Conservation (phyloP, 1,140 invertebrate genomes). For the Tribolium madens region DNA sequence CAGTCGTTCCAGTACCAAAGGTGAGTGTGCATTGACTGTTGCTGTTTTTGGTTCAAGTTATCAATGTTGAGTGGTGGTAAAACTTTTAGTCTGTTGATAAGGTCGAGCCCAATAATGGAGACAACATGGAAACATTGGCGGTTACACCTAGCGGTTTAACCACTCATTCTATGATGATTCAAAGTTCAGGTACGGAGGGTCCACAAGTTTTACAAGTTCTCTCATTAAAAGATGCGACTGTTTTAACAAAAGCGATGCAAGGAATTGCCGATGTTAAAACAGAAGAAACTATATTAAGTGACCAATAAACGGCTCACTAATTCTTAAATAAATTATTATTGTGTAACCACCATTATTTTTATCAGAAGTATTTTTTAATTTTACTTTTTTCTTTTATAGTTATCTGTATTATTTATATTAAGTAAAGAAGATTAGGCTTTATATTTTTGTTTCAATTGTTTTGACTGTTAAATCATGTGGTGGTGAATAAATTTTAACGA, state of each 20-base stretch:
- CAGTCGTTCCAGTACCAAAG: constrained; percentile 84
- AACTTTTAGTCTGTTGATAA: constrained; percentile 55
- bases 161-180: constrained; percentile 84
- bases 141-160: constrained; percentile 73
- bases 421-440: background rate
- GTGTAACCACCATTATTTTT: background rate
- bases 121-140: constrained; percentile 76
- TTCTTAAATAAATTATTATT: background rate
- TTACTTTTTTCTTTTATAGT: constrained; percentile 18
- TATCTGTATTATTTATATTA: constrained; percentile 28
- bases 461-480: constrained; percentile 30
- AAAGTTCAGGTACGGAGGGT: constrained; percentile 76
- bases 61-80: constrained; percentile 7
- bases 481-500: background rate
- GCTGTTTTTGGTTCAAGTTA: too few relatives aligned
- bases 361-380: constrained; percentile 10
- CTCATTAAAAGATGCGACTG: constrained; percentile 84
- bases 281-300: constrained; percentile 65
- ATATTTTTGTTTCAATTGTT: constrained; percentile 4
- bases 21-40: constrained; percentile 53
- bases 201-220: constrained; percentile 85
- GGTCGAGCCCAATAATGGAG: constrained; percentile 75
- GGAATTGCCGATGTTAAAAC: constrained; percentile 69
- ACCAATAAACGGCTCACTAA: constrained; percentile 57
- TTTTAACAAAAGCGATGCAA: constrained; percentile 82